These are phyloP conservation scores for Oncorhynchus masou DNA, from an alignment of 2,113 vertebrate species.

Conservation along the genomic window DNA sequence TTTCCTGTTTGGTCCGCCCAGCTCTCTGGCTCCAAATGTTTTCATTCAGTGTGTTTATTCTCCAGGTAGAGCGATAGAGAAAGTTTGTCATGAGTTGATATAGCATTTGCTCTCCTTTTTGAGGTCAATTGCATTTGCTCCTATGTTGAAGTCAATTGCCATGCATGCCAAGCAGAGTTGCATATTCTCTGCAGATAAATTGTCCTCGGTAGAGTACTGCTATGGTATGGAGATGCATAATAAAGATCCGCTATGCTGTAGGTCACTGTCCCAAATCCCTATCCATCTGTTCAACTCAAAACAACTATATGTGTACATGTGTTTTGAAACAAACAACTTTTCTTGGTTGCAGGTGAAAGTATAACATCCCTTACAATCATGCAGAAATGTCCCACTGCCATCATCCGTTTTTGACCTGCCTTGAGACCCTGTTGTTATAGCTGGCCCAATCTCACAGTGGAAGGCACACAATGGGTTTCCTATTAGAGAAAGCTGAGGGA, in stretches of 20 bases:
- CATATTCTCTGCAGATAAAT: no score
- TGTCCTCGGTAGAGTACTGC: no score
- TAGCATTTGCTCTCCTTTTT: no score
- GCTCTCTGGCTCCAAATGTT: neutral
- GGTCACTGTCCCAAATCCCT: neutral
- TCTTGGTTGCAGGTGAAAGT: constrained; percentile 9
- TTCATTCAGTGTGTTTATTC: neutral
- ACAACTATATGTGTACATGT: neutral
- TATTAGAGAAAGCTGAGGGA: constrained; percentile 16
- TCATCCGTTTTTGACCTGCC: neutral
- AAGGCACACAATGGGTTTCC: constrained; percentile 28
- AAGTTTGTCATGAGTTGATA: no score
- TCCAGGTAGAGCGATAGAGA: no score
- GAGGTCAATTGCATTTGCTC: no score
- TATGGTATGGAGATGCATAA: no score
- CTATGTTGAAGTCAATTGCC: no score
- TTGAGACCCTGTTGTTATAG: neutral
- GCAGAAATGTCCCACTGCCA: neutral
- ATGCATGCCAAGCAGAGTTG: no score
- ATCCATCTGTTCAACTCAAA: constrained; percentile 1
- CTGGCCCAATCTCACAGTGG: constrained; percentile 16
- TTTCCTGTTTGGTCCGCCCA: constrained; percentile 13
- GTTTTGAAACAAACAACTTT: neutral
- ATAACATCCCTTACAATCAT: neutral
- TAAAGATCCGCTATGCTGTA: no score